Evolutionary conservation across 2,888 invertebrate species (phyloP), one percentile per base, ranked within the genome.

Genomic region (Coenonympha arcania): DNA sequence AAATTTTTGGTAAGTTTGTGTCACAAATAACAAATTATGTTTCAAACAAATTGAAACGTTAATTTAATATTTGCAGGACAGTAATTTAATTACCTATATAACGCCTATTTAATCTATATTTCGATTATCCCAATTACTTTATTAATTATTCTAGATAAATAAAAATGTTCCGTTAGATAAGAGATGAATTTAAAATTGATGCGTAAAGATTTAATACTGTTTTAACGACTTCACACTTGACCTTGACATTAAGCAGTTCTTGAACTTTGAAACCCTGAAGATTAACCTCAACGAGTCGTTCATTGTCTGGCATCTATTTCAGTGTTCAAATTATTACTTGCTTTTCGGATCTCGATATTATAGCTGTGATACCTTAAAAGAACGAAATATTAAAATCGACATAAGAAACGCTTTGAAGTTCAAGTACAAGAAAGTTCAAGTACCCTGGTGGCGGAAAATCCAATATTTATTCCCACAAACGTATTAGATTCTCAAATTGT

Each of bases 221-320:
- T 36, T 36, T 36, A 36, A 36, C 11, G 20, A 36, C 11, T 11
- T 9, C 3, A 19, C 19, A 11, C 36, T 36, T 36, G 6, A 36
- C 36, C 36, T 36, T 36, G 11, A 20, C n/a, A n/a, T 19, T 36
- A 19, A 19, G n/a, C n/a, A 11, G 19, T 36, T 36, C 36, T 19
- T 36, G 36, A 36, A 36, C 36, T 36, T 36, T 36, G n/a, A n/a
- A 36, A 19, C 34, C 34, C 6, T 20, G 36, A 8, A 19, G 34
- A 34, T 33, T 33, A 8, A 34, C 34, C 18, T 34, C 15, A 31
- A 15, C 31, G 6, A 11, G 31, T 15, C 31, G n/a, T n/a, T 6
- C 18, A 18, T 34, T 18, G 18, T 11, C n/a, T n/a, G n/a, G n/a
- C n/a, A n/a, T n/a, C n/a, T n/a, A n/a, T n/a, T n/a, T n/a, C n/a